These are phyloP conservation scores for Malurus elegans DNA, from an alignment of 2,113 vertebrate genomes.

Conservation along the genomic window DNA sequence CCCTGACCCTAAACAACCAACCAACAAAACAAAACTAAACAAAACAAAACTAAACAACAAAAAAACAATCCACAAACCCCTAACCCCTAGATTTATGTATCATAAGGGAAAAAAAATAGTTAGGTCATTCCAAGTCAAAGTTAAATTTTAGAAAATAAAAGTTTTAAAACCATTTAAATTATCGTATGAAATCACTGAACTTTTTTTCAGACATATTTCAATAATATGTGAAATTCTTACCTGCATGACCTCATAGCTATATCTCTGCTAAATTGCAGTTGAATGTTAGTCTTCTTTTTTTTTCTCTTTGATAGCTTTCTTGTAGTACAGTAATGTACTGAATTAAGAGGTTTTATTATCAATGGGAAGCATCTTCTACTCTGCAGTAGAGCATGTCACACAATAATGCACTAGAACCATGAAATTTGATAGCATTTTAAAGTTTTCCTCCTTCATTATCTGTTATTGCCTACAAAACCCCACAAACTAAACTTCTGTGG, in stretches of 20 bases:
- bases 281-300: not conserved
- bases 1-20: not conserved
- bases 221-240: not conserved
- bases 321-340: not conserved
- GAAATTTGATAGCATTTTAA: not conserved
- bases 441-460: not conserved
- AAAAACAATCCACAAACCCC: not conserved
- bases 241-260: not conserved
- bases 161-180: not conserved
- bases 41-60: not conserved
- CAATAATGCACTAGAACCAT: not conserved
- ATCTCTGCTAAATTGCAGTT: not conserved
- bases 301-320: not conserved
- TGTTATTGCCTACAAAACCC: not conserved
- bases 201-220: not conserved
- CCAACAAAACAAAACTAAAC: not conserved
- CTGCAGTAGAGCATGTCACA: not conserved
- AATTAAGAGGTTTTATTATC: not conserved
- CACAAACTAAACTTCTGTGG: not conserved
- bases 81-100: not conserved
- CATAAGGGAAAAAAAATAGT: not conserved
- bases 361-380: not conserved
- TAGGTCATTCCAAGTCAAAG: not conserved
- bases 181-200: not conserved
- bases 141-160: not conserved